Percentiles rank a stretch among this genome's conserved stretches.
phyloP scores from a whole-genome alignment of 1,140 invertebrate genomes.

The Brachystomella parvula region DNA sequence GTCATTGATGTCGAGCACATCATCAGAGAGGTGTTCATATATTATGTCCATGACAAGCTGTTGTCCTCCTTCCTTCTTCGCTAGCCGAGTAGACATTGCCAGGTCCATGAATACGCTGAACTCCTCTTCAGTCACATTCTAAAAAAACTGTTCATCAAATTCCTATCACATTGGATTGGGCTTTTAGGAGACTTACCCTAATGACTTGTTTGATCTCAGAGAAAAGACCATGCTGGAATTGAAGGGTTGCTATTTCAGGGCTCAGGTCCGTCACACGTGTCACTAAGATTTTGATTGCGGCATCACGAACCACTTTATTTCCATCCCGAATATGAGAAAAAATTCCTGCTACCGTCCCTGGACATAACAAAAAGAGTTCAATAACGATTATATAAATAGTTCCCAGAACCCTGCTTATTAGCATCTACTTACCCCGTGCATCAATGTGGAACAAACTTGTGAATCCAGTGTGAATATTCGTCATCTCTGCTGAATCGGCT shows the following conservation, averaged over 20 bases:
- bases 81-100: conserved; percentile 67
- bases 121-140: conserved; percentile 85
- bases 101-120: conserved; percentile 83
- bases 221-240: conserved; percentile 77
- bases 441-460: conserved; percentile 56
- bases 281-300: conserved; percentile 78
- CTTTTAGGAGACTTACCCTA: conserved; percentile 48
- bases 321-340: conserved; percentile 78
- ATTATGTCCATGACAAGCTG: conserved; percentile 78
- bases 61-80: conserved; percentile 70
- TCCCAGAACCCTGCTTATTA: background rate
- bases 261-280: conserved; percentile 72
- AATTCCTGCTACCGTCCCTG: conserved; percentile 60
- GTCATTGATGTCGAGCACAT: conserved; percentile 67
- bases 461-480: conserved; percentile 64
- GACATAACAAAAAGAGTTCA: conserved; percentile 17
- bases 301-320: conserved; percentile 66
- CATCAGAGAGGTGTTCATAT: conserved; percentile 66
- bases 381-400: too few relatives aligned
- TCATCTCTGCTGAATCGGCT: conserved; percentile 70
- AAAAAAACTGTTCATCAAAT: conserved; percentile 24
- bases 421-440: conserved; percentile 48
- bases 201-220: conserved; percentile 79
- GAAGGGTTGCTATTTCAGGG: conserved; percentile 68
- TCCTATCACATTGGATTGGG: conserved; percentile 10